These are phyloP conservation scores for Zosterops lateralis DNA, from an alignment of 2,113 vertebrate species.

Conservation along the genomic window DNA sequence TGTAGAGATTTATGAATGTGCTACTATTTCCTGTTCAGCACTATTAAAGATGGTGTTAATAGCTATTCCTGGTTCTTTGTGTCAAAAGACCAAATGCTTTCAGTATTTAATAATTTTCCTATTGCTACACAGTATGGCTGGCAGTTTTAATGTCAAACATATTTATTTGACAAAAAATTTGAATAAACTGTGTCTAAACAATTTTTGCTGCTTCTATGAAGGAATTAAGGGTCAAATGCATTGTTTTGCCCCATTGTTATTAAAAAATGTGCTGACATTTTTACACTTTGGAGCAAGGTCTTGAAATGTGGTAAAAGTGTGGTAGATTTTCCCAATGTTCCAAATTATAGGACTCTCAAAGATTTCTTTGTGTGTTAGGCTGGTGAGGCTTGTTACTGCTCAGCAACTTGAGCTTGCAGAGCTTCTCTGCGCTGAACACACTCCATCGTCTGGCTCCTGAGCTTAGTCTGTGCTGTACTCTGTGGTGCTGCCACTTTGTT, in stretches of 20 bases:
- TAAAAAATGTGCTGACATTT: slow-evolving; percentile 31
- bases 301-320: slow-evolving; percentile 38
- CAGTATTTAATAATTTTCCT: neutral
- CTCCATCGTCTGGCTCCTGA: neutral
- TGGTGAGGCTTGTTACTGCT: neutral
- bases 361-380: neutral
- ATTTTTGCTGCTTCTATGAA: neutral
- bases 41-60: neutral
- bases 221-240: neutral
- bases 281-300: neutral
- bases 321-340: neutral
- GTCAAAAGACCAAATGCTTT: neutral
- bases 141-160: slow-evolving; percentile 2
- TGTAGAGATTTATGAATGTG: neutral
- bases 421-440: neutral
- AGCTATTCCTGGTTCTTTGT: neutral
- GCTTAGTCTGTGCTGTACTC: neutral
- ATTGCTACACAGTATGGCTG: neutral
- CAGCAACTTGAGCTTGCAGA: neutral
- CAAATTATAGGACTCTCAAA: neutral
- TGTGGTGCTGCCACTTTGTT: neutral
- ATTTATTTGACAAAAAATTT: neutral
- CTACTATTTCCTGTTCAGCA: neutral
- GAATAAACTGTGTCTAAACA: neutral
- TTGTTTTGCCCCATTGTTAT: slow-evolving; percentile 32